phyloP scores from a whole-genome alignment of 2,888 invertebrate species.

The Meiosimyza decipiens region DNA sequence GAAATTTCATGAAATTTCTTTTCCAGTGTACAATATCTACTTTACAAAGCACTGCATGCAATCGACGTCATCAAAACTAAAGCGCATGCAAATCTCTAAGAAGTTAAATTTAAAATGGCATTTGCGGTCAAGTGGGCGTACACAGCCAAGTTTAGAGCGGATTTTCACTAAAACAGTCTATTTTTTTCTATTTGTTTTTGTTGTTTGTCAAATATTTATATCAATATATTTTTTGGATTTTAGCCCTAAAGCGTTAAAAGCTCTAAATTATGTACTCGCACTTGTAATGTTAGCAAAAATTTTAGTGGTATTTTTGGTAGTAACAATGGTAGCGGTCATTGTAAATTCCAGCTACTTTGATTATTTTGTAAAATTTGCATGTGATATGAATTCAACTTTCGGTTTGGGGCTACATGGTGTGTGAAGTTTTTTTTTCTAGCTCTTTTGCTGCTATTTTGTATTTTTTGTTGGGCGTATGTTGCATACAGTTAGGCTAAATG shows the following conservation, averaged over 20 bases:
- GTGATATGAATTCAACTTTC: constrained; percentile 10
- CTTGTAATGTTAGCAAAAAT: neutral
- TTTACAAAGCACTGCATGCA: too few species aligned
- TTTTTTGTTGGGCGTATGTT: too few species aligned
- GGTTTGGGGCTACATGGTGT: neutral
- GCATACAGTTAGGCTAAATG: too few species aligned
- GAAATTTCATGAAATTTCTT: too few species aligned
- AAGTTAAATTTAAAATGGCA: constrained; percentile 33
- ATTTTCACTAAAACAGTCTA: neutral
- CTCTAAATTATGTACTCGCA: neutral
- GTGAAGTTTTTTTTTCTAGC: too few species aligned
- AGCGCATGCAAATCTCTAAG: constrained; percentile 30
- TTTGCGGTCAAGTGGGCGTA: constrained; percentile 21
- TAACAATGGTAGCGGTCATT: neutral
- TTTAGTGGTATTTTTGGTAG: neutral
- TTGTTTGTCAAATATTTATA: too few species aligned
- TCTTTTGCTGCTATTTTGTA: too few species aligned
- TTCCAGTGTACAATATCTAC: too few species aligned
- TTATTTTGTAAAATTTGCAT: constrained; percentile 38
- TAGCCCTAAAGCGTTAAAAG: neutral
- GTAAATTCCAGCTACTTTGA: constrained; percentile 21
- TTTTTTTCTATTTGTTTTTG: too few species aligned
- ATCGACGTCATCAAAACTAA: too few species aligned
- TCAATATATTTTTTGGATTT: too few species aligned
- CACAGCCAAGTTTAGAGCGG: constrained; percentile 20